phyloP scores from a whole-genome alignment of 2,113 vertebrate genomes.

The Phaethornis superciliosus region DNA sequence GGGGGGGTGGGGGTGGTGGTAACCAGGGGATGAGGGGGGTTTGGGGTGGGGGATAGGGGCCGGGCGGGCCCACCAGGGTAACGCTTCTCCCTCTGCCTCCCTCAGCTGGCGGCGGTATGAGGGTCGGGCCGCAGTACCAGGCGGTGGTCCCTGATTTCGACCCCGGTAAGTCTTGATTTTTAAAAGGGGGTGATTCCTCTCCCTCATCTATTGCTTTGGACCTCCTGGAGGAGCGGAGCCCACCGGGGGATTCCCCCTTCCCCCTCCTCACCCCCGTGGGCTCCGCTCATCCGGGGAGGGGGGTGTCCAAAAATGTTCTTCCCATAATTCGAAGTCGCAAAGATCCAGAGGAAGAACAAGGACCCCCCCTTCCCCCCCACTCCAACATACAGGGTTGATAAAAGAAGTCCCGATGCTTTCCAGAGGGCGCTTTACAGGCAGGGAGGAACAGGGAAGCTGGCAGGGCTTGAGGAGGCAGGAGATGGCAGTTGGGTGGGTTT shows the following conservation, averaged over 20 bases:
- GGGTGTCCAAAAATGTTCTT: not conserved
- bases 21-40: not conserved
- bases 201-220: not conserved
- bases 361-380: not conserved
- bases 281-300: not conserved
- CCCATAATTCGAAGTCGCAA: not conserved
- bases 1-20: not conserved
- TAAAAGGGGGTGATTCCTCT: not conserved
- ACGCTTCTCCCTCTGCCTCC: constrained; percentile 17
- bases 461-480: constrained; percentile 42
- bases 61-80: not conserved
- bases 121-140: constrained; percentile 90
- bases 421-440: constrained; percentile 61
- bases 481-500: constrained; percentile 41
- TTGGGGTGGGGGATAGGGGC: not conserved
- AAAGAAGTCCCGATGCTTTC: constrained; percentile 65
- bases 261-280: too few species aligned
- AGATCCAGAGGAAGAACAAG: not conserved
- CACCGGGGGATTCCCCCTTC: too few species aligned
- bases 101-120: constrained; percentile 87
- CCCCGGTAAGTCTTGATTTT: constrained; percentile 79
- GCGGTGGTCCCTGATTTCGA: constrained; percentile 92
- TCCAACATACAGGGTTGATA: not conserved
- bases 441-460: constrained; percentile 17
- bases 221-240: not conserved